Conservation (phyloP, 2,113 vertebrate genomes). For the Turdus rufiventris region DNA sequence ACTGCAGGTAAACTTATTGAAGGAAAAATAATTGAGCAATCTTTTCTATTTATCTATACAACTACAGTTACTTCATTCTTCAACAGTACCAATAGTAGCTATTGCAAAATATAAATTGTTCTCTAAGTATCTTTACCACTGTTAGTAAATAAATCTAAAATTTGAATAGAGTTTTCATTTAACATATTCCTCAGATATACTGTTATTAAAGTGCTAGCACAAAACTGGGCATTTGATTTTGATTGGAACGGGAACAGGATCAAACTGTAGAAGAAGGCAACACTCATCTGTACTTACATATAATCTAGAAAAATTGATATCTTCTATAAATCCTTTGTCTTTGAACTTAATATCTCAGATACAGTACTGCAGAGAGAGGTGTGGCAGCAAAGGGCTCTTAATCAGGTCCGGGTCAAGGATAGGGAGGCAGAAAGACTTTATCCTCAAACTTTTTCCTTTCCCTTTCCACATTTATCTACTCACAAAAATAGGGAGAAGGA, state of each 20-base stretch:
- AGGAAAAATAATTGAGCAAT: neutral
- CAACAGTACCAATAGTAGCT: neutral
- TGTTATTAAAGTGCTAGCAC: neutral
- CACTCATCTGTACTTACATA: neutral
- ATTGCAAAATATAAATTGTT: neutral
- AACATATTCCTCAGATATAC: neutral
- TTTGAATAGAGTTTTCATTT: neutral
- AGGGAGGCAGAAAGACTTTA: neutral
- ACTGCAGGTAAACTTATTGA: neutral
- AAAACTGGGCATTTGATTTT: neutral
- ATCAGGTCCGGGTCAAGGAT: neutral
- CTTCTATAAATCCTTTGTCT: neutral
- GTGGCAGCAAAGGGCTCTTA: neutral
- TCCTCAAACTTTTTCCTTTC: neutral
- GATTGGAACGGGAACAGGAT: neutral
- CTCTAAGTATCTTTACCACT: neutral
- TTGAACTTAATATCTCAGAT: neutral
- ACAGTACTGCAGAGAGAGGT: rapidly evolving
- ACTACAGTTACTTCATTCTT: neutral
- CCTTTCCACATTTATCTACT: neutral
- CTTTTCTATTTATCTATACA: neutral
- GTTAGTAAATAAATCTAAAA: neutral
- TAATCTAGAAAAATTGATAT: neutral
- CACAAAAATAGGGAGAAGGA: neutral
- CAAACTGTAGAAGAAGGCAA: neutral